Evolutionary conservation across 1,140 invertebrate species (phyloP).

Genomic region (Drosophila biarmipes): DNA sequence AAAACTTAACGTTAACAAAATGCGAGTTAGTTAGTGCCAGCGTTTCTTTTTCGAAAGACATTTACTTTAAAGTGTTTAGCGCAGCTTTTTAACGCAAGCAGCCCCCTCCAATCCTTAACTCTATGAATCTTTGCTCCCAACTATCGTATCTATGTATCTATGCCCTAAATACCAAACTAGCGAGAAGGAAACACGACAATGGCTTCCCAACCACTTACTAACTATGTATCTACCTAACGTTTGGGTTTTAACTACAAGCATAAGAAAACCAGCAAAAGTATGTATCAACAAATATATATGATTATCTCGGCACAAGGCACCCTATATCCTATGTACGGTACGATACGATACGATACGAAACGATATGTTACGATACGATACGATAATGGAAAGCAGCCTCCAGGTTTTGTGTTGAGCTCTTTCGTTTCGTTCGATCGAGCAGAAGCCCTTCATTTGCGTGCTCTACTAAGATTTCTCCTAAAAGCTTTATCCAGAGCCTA

Average conservation of each 20-base stretch:
- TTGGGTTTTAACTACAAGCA: conserved; percentile 58
- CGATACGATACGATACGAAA: conserved; percentile 29
- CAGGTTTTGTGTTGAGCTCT: conserved; percentile 33
- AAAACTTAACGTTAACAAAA: conserved; percentile 56
- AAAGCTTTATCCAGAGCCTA: conserved; percentile 63
- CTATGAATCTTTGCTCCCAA: conserved; percentile 58
- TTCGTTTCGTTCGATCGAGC: conserved; percentile 17
- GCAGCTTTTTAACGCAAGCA: conserved; percentile 68
- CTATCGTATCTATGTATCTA: conserved; percentile 60
- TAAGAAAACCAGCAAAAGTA: conserved; percentile 25
- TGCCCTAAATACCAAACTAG: conserved; percentile 47
- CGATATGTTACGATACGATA: conserved; percentile 29
- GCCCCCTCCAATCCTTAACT: conserved; percentile 38
- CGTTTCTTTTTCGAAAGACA: conserved; percentile 77
- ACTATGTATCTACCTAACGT: conserved; percentile 56
- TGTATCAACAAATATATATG: conserved; percentile 46
- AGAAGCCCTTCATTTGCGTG: conserved; percentile 53
- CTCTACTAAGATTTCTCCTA: conserved; percentile 55
- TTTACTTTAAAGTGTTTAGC: conserved; percentile 82
- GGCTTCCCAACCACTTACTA: conserved; percentile 75
- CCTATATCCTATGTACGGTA: conserved; percentile 47
- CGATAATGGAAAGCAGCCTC: conserved; percentile 16
- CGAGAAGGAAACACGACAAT: conserved; percentile 57
- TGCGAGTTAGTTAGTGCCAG: conserved; percentile 78
- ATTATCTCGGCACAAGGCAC: conserved; percentile 64